phyloP scores from a whole-genome alignment of 2,797 vertebrate genomes.

The Sphenodon punctatus region DNA sequence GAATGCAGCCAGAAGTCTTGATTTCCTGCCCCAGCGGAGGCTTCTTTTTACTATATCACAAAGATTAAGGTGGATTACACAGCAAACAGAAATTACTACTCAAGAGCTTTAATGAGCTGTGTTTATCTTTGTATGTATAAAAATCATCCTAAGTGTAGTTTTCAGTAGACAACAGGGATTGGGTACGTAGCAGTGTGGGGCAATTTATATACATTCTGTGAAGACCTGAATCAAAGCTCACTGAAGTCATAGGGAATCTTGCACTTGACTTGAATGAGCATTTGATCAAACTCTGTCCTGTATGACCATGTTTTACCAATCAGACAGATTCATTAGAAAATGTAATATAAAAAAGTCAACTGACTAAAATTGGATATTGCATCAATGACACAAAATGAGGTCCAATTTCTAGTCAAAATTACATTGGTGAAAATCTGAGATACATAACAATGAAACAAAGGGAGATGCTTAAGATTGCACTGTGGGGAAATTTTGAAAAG shows the following conservation, averaged over 20 bases:
- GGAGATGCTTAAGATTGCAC: background rate
- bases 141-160: background rate
- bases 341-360: background rate
- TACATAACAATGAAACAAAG: background rate
- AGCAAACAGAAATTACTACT: no score
- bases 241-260: background rate
- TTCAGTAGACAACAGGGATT: background rate
- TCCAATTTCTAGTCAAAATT: background rate
- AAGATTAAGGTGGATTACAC: no score
- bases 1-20: no score
- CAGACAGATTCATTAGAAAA: background rate
- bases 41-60: no score
- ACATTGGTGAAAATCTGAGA: background rate
- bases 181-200: background rate
- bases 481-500: no score
- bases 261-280: background rate
- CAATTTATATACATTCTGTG: background rate
- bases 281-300: background rate
- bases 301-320: background rate
- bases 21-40: no score
- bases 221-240: background rate
- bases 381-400: background rate
- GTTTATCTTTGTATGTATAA: background rate
- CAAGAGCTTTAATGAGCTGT: no score
- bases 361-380: no score